A percentile compares a stretch with the other conserved stretches of the same genome.
Evolutionary conservation across 2,797 vertebrate genomes (phyloP).

Genomic region (Sternotherus odoratus): DNA sequence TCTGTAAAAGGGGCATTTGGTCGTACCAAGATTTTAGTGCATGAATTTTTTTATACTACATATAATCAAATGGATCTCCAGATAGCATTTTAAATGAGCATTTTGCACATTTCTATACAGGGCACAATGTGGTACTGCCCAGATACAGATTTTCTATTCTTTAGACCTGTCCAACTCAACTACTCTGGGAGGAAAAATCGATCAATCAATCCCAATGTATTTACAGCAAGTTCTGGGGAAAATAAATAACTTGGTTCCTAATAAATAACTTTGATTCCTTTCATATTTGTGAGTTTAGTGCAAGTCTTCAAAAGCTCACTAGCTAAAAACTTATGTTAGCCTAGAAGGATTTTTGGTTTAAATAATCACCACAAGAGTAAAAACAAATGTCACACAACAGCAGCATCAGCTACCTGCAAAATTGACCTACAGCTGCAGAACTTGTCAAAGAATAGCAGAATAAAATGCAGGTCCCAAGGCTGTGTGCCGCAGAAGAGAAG

Average conservation of each 20-base stretch:
- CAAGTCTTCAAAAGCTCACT: conserved; percentile 63
- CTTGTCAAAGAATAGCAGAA: conserved; percentile 68
- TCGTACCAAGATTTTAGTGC: neutral
- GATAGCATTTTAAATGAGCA: neutral
- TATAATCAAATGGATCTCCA: neutral
- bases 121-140: neutral
- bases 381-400: conserved; percentile 26
- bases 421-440: conserved; percentile 46
- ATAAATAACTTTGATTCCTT: conserved; percentile 71
- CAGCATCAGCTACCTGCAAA: conserved; percentile 63
- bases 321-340: conserved; percentile 55
- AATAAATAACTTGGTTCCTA: conserved; percentile 20
- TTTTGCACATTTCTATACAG: neutral
- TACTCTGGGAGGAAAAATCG: neutral
- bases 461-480: conserved; percentile 66
- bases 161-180: neutral
- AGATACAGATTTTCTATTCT: neutral
- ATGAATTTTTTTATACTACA: neutral
- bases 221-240: conserved; percentile 31
- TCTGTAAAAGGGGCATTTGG: neutral
- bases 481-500: conserved; percentile 68
- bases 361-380: conserved; percentile 20
- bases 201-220: neutral
- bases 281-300: conserved; percentile 40
- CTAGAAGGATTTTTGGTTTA: conserved; percentile 24